Evolutionary conservation across 1,140 invertebrate genomes (phyloP).

Genomic region (Acyrthosiphon pisum): DNA sequence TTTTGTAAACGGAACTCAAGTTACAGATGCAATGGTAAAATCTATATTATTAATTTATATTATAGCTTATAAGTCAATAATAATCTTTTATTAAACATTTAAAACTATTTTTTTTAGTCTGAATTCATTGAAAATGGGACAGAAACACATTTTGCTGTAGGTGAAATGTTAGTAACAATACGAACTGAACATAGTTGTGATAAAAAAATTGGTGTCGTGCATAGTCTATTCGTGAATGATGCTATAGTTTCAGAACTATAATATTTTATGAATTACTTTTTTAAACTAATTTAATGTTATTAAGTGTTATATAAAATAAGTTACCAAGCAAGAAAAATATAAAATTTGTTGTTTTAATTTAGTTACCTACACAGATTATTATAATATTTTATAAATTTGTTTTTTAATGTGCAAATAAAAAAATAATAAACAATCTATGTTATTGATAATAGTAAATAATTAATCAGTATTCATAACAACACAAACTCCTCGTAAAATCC

Average conservation of each 20-base stretch:
- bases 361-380: background rate
- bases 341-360: background rate
- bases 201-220: slow-evolving; percentile 66
- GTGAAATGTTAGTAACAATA: slow-evolving; percentile 67
- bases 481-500: slow-evolving; percentile 88
- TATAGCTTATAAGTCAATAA: background rate
- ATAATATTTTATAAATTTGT: background rate
- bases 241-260: slow-evolving; percentile 59
- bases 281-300: background rate
- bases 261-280: background rate
- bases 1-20: slow-evolving; percentile 1
- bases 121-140: slow-evolving; percentile 83
- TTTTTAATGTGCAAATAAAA: background rate
- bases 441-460: background rate
- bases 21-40: slow-evolving; percentile 46
- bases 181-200: slow-evolving; percentile 68
- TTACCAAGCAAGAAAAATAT: background rate
- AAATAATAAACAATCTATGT: background rate
- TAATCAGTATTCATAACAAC: slow-evolving; percentile 80
- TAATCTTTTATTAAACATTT: background rate
- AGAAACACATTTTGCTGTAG: slow-evolving; percentile 78
- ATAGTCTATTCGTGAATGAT: slow-evolving; percentile 65
- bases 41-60: background rate
- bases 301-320: background rate
- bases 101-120: slow-evolving; percentile 66